A percentile compares a stretch with the other conserved stretches of the same genome.
These are phyloP conservation scores for Sclerurus mexicanus DNA, from an alignment of 2,113 vertebrate species.

Conservation along the genomic window DNA sequence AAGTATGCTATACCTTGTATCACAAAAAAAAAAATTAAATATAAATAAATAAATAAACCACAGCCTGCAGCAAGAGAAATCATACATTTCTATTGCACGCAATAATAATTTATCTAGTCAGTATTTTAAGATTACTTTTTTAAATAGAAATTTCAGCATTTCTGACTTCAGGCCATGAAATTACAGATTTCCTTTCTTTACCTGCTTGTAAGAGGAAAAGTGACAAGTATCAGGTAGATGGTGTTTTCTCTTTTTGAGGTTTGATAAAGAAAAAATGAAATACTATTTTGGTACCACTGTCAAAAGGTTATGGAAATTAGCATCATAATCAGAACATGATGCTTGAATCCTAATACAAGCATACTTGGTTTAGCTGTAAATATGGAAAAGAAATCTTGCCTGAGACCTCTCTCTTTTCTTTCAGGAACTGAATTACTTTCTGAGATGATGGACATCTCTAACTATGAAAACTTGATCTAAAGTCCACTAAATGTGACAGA, in stretches of 20 bases:
- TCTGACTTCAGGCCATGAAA: neutral
- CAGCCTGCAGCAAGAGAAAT: neutral
- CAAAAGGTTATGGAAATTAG: neutral
- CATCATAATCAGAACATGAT: neutral
- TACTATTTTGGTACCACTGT: neutral
- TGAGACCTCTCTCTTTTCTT: neutral
- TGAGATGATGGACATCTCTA: neutral
- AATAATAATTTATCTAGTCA: neutral
- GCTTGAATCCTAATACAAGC: neutral
- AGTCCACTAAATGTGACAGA: neutral
- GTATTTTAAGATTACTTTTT: neutral
- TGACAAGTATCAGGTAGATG: neutral
- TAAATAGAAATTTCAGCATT: neutral
- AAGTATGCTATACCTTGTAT: neutral
- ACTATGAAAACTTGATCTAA: neutral
- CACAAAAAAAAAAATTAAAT: neutral
- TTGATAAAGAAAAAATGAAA: neutral
- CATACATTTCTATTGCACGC: neutral
- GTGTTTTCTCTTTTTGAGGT: neutral
- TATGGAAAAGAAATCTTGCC: neutral
- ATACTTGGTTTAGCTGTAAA: neutral
- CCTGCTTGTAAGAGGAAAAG: neutral
- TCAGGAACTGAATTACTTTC: neutral
- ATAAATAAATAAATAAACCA: neutral
- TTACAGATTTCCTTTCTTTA: neutral